Evolutionary conservation across 2,797 vertebrate genomes (phyloP).

Genomic region (Acanthurus lineatus): DNA sequence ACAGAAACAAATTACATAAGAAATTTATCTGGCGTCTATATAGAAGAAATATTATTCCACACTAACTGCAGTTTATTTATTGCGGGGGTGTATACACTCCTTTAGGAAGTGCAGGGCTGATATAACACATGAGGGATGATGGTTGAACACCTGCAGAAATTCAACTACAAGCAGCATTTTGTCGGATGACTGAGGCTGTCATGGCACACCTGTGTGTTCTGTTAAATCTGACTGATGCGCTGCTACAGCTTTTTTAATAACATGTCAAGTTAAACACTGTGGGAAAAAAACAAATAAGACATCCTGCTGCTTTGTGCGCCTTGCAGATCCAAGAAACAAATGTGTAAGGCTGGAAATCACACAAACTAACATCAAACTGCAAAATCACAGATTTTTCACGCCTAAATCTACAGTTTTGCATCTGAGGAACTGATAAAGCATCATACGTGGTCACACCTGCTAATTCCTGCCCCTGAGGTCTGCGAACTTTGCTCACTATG

Average conservation of each 20-base stretch:
- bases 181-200: not conserved
- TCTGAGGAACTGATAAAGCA: not conserved
- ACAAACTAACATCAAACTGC: not conserved
- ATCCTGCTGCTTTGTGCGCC: not conserved
- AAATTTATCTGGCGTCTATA: not conserved
- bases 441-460: not conserved
- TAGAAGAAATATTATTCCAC: not conserved
- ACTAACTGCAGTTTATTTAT: not conserved
- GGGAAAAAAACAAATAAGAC: not conserved
- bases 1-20: too few relatives aligned
- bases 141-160: constrained; percentile 11
- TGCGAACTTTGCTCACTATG: not conserved
- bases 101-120: not conserved
- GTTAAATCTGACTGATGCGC: not conserved
- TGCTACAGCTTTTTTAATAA: not conserved
- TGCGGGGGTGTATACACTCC: not conserved
- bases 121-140: not conserved
- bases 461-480: not conserved
- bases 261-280: not conserved
- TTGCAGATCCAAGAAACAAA: not conserved
- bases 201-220: not conserved
- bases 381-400: not conserved
- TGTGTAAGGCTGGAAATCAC: not conserved
- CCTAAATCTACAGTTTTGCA: not conserved
- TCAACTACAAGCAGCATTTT: not conserved